phyloP scores from a whole-genome alignment of 2,888 invertebrate genomes.

The Allacma fusca region DNA sequence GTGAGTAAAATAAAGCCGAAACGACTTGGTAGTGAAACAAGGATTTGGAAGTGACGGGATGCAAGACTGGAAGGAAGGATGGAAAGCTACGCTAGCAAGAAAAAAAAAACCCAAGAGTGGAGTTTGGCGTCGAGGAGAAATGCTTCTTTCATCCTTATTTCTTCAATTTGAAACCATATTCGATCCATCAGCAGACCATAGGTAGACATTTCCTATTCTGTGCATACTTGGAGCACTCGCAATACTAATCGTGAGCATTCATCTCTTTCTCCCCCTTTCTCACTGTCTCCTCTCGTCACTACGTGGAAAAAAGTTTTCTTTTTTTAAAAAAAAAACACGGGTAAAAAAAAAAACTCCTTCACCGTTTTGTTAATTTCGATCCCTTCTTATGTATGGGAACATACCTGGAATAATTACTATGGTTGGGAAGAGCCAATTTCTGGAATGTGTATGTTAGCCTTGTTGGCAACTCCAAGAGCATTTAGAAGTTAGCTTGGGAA shows the following conservation, averaged over 20 bases:
- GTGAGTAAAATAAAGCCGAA: conserved; percentile 21
- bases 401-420: too few species aligned
- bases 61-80: background rate
- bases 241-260: background rate
- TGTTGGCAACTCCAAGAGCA: background rate
- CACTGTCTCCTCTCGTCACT: background rate
- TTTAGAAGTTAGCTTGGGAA: background rate
- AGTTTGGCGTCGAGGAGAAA: conserved; percentile 47
- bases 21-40: conserved; percentile 20
- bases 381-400: background rate
- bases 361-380: background rate
- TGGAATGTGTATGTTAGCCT: background rate
- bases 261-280: conserved; percentile 11
- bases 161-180: conserved; percentile 54
- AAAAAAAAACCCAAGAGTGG: conserved; percentile 47
- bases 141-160: conserved; percentile 47
- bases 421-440: background rate
- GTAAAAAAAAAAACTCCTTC: background rate
- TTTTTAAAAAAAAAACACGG: background rate
- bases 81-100: background rate
- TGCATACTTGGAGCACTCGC: background rate
- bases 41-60: conserved; percentile 9
- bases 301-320: conserved; percentile 9
- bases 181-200: conserved; percentile 52
- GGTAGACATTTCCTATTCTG: too few species aligned